These are phyloP conservation scores for Polylopha cassiicola DNA, from an alignment of 2,888 invertebrate genomes.

Conservation along the genomic window DNA sequence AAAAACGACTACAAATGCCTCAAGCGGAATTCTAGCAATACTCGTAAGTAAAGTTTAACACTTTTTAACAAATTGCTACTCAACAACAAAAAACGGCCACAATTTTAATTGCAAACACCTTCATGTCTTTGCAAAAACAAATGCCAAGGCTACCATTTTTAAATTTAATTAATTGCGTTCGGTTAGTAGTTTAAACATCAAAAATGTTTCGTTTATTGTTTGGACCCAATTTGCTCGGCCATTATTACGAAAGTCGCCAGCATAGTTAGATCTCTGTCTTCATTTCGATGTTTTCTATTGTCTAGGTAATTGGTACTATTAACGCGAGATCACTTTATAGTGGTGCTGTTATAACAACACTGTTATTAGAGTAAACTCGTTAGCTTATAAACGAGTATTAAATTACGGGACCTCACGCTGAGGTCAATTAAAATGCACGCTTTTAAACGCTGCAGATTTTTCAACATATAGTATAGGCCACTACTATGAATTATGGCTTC, in stretches of 20 bases:
- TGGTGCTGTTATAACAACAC: conserved; percentile 27
- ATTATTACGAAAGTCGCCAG: conserved; percentile 22
- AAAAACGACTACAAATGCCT: too few relatives aligned
- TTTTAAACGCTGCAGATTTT: conserved; percentile 39
- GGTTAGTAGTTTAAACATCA: conserved; percentile 18
- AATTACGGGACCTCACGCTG: conserved; percentile 53
- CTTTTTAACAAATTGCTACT: conserved; percentile 11
- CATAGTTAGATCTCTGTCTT: conserved; percentile 8
- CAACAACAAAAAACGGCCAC: conserved; percentile 21
- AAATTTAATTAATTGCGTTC: conserved; percentile 32
- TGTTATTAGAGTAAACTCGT: conserved; percentile 44
- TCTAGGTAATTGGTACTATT: conserved; percentile 12
- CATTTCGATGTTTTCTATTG: conserved; percentile 20
- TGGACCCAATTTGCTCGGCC: conserved; percentile 15
- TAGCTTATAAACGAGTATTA: conserved; percentile 46
- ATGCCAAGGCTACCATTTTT: conserved; percentile 38
- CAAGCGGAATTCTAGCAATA: too few relatives aligned
- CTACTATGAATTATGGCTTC: conserved; percentile 45
- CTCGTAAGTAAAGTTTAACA: conserved; percentile 3
- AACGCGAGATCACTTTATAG: conserved; percentile 17
- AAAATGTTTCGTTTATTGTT: conserved; percentile 20
- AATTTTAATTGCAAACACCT: conserved; percentile 39
- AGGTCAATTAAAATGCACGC: conserved; percentile 48
- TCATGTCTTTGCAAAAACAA: conserved; percentile 29
- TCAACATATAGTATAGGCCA: conserved; percentile 37